Conservation (phyloP, 2,797 vertebrate species). For the Aldrovandia affinis region DNA sequence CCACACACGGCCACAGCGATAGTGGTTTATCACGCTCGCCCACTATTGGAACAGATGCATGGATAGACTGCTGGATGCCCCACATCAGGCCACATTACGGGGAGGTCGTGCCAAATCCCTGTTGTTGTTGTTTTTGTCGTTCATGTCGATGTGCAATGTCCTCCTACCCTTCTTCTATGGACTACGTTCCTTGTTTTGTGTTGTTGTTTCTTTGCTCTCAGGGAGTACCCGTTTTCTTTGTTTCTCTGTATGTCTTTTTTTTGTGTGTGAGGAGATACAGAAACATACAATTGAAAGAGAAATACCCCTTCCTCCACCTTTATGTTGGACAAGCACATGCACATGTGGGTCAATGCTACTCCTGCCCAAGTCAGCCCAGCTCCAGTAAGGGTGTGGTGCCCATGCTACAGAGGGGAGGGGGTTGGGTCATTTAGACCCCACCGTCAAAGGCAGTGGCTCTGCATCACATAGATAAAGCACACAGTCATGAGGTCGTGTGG, state of each 20-base stretch:
- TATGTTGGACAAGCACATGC: slow-evolving; percentile 21
- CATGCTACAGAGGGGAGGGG: neutral
- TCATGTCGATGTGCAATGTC: slow-evolving; percentile 17
- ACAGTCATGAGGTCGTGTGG: neutral
- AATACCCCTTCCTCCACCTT: slow-evolving; percentile 36
- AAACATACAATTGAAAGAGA: slow-evolving; percentile 30
- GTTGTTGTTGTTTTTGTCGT: slow-evolving; percentile 71
- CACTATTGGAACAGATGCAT: slow-evolving; percentile 81
- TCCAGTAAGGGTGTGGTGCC: neutral
- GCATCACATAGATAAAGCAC: neutral
- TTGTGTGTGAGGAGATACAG: neutral
- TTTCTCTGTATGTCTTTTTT: slow-evolving; percentile 43
- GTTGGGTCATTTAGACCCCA: neutral
- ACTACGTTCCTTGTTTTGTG: slow-evolving; percentile 53
- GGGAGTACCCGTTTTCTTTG: slow-evolving; percentile 51
- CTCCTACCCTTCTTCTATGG: slow-evolving; percentile 57
- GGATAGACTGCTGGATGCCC: slow-evolving; percentile 87
- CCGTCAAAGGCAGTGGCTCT: neutral
- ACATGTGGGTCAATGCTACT: slow-evolving; percentile 32
- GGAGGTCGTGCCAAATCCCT: slow-evolving; percentile 79
- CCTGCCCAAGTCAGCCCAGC: slow-evolving; percentile 44
- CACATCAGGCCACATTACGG: slow-evolving; percentile 86
- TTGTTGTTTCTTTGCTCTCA: slow-evolving; percentile 48
- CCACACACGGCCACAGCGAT: slow-evolving; percentile 60
- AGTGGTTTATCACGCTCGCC: slow-evolving; percentile 66